Conservation (phyloP, 2,797 vertebrate species). For the Pristis pectinata region DNA sequence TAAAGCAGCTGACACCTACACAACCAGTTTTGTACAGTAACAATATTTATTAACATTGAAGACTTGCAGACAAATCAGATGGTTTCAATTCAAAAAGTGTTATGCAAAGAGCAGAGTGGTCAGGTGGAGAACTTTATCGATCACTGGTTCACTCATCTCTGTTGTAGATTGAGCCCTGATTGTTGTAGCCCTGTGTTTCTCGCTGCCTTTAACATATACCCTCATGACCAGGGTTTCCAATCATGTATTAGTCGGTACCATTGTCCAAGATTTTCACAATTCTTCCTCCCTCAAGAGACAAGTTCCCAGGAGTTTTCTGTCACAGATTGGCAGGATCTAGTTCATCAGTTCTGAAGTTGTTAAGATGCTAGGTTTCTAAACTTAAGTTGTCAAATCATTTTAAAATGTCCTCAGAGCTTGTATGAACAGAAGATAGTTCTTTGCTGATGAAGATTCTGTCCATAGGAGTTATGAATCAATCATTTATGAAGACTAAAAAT, state of each 20-base stretch:
- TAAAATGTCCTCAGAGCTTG: background rate
- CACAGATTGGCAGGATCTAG: background rate
- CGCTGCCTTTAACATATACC: background rate
- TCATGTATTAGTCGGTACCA: background rate
- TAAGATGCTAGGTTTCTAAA: background rate
- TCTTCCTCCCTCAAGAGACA: background rate
- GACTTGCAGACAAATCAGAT: background rate
- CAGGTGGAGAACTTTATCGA: background rate
- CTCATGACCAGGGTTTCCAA: too few species aligned
- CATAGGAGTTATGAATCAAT: background rate
- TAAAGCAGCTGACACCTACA: too few species aligned
- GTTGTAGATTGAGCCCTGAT: background rate
- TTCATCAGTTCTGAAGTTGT: background rate
- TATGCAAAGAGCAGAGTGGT: background rate
- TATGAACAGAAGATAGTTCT: background rate
- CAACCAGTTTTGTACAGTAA: conserved; percentile 1
- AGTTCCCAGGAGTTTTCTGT: background rate
- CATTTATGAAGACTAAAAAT: background rate
- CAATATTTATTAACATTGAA: conserved; percentile 33
- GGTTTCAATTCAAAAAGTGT: conserved; percentile 9
- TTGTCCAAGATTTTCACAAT: background rate
- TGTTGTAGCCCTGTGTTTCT: conserved; percentile 6
- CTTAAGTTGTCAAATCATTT: background rate
- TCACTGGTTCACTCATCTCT: background rate
- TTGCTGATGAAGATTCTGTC: background rate